A percentile compares a stretch with the other conserved stretches of the same genome.
Conservation (phyloP, 2,888 invertebrate species). For the Geotrupes spiniger region DNA sequence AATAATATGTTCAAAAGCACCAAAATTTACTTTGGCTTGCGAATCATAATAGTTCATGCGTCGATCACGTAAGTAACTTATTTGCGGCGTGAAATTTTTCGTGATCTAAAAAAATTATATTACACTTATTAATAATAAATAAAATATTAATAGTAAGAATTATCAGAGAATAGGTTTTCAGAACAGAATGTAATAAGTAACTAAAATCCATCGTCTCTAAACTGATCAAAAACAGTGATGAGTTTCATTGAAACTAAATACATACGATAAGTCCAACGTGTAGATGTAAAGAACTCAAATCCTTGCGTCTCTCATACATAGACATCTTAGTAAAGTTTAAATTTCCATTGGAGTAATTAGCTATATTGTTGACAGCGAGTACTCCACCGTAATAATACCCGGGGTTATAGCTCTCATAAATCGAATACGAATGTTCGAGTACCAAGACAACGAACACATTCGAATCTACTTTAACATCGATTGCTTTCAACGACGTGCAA, state of each 20-base stretch:
- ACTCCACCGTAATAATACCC: slow-evolving; percentile 3
- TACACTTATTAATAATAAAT: no score
- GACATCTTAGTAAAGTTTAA: background rate
- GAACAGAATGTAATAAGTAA: no score
- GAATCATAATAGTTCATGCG: slow-evolving; percentile 16
- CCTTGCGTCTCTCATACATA: slow-evolving; percentile 12
- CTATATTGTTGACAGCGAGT: slow-evolving; percentile 6
- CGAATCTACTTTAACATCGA: slow-evolving; percentile 17
- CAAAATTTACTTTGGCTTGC: slow-evolving; percentile 19
- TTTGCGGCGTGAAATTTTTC: slow-evolving; percentile 4
- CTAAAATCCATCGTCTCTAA: no score
- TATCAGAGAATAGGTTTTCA: no score
- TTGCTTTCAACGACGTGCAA: slow-evolving; percentile 1
- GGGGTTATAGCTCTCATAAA: slow-evolving; percentile 15
- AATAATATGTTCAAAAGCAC: slow-evolving; percentile 19
- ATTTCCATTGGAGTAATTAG: slow-evolving; percentile 12
- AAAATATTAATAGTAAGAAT: no score
- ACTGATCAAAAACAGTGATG: no score
- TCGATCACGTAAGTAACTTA: slow-evolving; percentile 11
- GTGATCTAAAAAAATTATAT: slow-evolving; percentile 8
- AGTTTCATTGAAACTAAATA: no score
- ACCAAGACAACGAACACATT: slow-evolving; percentile 14
- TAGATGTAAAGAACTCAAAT: slow-evolving; percentile 11
- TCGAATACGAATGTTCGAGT: slow-evolving; percentile 3
- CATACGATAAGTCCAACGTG: slow-evolving; percentile 18